Percentiles rank a stretch among this genome's conserved stretches.
phyloP scores from a whole-genome alignment of 2,113 vertebrate species.

The Colistium nudipinnis region DNA sequence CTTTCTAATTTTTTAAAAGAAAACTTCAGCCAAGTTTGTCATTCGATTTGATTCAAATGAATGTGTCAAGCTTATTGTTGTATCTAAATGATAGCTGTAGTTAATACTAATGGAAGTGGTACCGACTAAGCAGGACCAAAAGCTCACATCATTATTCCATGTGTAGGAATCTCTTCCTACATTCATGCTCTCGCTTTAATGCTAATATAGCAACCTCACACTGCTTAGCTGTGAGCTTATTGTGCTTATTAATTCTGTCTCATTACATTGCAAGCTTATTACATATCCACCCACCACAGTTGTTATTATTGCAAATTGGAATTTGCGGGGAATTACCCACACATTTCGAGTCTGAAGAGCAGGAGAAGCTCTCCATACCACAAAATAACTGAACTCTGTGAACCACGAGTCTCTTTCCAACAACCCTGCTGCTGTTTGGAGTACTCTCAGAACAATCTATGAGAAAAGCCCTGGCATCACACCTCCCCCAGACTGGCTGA shows the following conservation, averaged over 20 bases:
- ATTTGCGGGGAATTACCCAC: constrained; percentile 30
- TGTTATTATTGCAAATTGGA: constrained; percentile 37
- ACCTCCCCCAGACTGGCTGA: no score
- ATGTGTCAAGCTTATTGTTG: not conserved
- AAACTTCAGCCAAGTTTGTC: not conserved
- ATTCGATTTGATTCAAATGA: not conserved
- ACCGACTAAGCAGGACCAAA: not conserved
- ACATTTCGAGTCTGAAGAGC: constrained; percentile 21
- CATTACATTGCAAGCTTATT: not conserved
- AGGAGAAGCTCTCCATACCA: constrained; percentile 3
- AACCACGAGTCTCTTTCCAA: not conserved
- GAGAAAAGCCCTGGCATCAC: no score
- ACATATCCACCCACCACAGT: constrained; percentile 4
- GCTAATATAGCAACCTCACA: constrained; percentile 17
- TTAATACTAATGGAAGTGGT: not conserved
- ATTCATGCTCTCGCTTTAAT: constrained; percentile 38
- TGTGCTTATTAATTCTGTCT: constrained; percentile 15
- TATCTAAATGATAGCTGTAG: no score
- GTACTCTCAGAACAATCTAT: no score
- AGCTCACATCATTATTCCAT: not conserved
- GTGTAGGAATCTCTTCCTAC: not conserved
- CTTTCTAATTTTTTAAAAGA: no score
- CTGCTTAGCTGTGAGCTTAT: constrained; percentile 7
- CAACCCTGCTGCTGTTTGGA: no score
- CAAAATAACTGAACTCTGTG: constrained; percentile 5